Evolutionary conservation across 2,797 vertebrate species (phyloP), one percentile per base, ranked within the genome.

Genomic region (Astyanax mexicanus): DNA sequence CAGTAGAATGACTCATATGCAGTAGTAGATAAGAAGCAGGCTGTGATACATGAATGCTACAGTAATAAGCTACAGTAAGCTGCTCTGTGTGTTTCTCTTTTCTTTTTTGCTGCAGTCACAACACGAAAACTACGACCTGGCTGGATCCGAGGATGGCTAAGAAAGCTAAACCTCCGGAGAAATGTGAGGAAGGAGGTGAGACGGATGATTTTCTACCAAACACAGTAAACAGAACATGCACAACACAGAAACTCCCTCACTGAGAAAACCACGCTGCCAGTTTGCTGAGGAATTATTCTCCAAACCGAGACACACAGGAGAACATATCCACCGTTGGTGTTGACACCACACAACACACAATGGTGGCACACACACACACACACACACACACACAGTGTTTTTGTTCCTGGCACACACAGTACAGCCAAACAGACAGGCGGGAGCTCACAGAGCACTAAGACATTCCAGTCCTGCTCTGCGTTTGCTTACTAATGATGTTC

Each of bases 111-210:
- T 85, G 23, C 84, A 99, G 98, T 86, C 98, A 99, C 83, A 98
- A 99, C 90, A 96, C 94, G 81, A 99, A 99, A 92, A 99, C 98
- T 45, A 99, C 98, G 5, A 98, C 98, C 3, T 99, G 98, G 98
- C 90, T 99, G 84, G 98, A 99, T 88, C 98, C 98, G 5, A 95
- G 98, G 19, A 95, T 98, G 21, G 96, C 97, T 81, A 97, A 95
- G 90, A 98, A 96, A 91, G 96, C 97, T 72, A 99, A 99, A 90
- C 96, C 98, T 69, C 95, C 96, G 0, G 98, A 99, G 91, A 98
- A 98, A 75, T 99, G 97, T 83, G 95, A 97, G 76, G 96, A 99
- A 85, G 97, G 96, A 95, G 98, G 97, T 99, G 88, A 96, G 94
- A 76, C 40, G 13, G 17, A 29, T 25, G 2, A 5, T 3, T 6